A percentile compares a stretch with the other conserved stretches of the same genome.
These are phyloP conservation scores for Thelaira solivaga DNA, from an alignment of 2,888 invertebrate species.

Conservation along the genomic window DNA sequence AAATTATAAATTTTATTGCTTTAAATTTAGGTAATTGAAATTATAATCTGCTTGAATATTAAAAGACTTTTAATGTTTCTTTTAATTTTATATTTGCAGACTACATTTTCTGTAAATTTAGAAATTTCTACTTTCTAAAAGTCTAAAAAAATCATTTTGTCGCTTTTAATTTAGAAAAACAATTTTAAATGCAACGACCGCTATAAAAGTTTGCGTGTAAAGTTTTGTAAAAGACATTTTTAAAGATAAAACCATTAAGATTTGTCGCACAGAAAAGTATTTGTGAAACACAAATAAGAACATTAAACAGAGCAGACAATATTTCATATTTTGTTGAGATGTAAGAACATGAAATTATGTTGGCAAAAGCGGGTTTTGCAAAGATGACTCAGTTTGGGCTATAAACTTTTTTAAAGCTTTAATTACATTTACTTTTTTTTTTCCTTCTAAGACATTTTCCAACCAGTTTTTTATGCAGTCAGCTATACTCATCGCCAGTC, in stretches of 20 bases:
- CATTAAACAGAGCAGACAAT: not conserved
- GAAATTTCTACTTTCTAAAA: too few relatives aligned
- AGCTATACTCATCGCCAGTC: not conserved
- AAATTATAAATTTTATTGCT: too few relatives aligned
- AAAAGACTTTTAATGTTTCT: too few relatives aligned
- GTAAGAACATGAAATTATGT: not conserved
- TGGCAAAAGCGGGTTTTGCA: not conserved
- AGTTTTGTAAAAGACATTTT: conserved; percentile 29
- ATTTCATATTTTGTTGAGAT: conserved; percentile 1
- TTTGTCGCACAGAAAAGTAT: not conserved
- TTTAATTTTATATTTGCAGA: too few relatives aligned
- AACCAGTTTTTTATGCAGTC: conserved; percentile 43
- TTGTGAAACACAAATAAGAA: not conserved
- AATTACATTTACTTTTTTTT: conserved; percentile 10
- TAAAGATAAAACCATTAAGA: conserved; percentile 32
- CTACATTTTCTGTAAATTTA: too few relatives aligned
- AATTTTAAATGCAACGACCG: not conserved
- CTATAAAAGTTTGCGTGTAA: conserved; percentile 27
- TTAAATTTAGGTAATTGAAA: too few relatives aligned
- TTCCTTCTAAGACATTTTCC: not conserved
- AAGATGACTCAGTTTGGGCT: conserved; percentile 21
- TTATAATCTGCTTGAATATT: too few relatives aligned
- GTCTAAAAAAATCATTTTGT: conserved; percentile 3
- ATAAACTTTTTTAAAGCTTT: not conserved
- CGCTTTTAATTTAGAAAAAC: not conserved